A percentile compares a stretch with the other conserved stretches of the same genome.
Conservation (phyloP, 1,140 invertebrate genomes). For the Himalopsyche phryganea region DNA sequence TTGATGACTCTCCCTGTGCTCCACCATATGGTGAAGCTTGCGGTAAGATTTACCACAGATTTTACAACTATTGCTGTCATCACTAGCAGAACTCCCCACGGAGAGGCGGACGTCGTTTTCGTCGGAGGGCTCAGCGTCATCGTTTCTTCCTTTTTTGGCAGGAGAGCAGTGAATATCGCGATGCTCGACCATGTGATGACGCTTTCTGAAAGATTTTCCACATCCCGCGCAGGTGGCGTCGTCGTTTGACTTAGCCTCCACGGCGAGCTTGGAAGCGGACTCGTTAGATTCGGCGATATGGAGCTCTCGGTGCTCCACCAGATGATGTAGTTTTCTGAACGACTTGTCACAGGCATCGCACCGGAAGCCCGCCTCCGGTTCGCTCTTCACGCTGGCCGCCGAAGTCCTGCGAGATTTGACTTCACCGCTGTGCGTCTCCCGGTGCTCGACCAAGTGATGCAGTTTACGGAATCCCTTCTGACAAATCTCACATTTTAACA, state of each 20-base stretch:
- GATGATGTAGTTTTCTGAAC: slow-evolving; percentile 50
- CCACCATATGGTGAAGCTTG: slow-evolving; percentile 30
- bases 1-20: slow-evolving; percentile 46
- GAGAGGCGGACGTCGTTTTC: slow-evolving; percentile 21
- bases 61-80: slow-evolving; percentile 26
- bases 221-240: slow-evolving; percentile 27
- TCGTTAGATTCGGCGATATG: slow-evolving; percentile 48
- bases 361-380: slow-evolving; percentile 47
- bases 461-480: slow-evolving; percentile 50
- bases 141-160: slow-evolving; percentile 13
- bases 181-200: slow-evolving; percentile 30
- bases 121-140: slow-evolving; percentile 1
- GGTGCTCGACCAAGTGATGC: slow-evolving; percentile 50
- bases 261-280: neutral
- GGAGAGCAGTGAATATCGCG: slow-evolving; percentile 29
- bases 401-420: slow-evolving; percentile 23
- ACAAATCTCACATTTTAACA: slow-evolving; percentile 49
- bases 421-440: slow-evolving; percentile 28
- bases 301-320: slow-evolving; percentile 50
- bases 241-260: slow-evolving; percentile 34
- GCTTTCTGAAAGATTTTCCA: slow-evolving; percentile 28
- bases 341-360: slow-evolving; percentile 54
- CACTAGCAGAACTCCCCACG: slow-evolving; percentile 24
- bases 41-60: slow-evolving; percentile 31
- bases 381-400: slow-evolving; percentile 28